Base-by-base conservation (phyloP, 2,113 vertebrate species). In the Hypanus sabinus region DNA sequence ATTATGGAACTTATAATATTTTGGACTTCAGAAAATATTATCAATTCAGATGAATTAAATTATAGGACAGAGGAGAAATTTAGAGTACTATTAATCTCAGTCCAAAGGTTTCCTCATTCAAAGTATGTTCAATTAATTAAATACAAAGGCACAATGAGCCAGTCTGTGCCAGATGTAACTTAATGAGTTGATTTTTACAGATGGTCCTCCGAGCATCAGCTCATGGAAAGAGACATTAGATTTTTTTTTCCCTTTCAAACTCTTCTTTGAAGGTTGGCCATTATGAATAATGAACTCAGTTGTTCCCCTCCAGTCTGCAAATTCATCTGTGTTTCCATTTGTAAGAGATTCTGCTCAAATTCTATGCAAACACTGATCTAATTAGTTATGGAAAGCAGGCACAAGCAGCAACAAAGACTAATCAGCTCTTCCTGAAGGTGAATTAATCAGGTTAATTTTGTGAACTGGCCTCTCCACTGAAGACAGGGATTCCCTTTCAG, bases 71-170 rank as follows among this genome's bases (percentile, higher is more conserved):
- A 20, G 33, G 30, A n/a, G 85, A 90, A 68, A 90, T 68, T 65
- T 90, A 65, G 85, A 85, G 18, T 68, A 46, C 46, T 46, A 33
- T 33, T 90, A 65, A 90, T 65, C 85, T 65, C 57, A 90, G 85
- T 90, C n/a, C 85, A 90, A 90, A 65, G 60, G 85, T 60, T 18
- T 20, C 60, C 33, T 90, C 85, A 65, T 90, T 68, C 85, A 88
- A 65, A 88, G 9, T 16, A 4, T 33, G 57, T 88, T 65, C n/a
- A 65, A 90, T 65, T 60, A 90, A 90, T 90, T 90, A 68, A 68
- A 16, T 65, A 65, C 85, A 90, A 65, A 90, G 62, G 60, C 85
- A 65, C 60, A 60, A 88, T 65, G 85, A 88, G 85, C 1, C 60
- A 33, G 33, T 33, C 62, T 65, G 85, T 33, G 85, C 85, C n/a